Base-by-base conservation (phyloP, 92 coral and sea anemone genomes). In the Epizoanthus scotinus region DNA sequence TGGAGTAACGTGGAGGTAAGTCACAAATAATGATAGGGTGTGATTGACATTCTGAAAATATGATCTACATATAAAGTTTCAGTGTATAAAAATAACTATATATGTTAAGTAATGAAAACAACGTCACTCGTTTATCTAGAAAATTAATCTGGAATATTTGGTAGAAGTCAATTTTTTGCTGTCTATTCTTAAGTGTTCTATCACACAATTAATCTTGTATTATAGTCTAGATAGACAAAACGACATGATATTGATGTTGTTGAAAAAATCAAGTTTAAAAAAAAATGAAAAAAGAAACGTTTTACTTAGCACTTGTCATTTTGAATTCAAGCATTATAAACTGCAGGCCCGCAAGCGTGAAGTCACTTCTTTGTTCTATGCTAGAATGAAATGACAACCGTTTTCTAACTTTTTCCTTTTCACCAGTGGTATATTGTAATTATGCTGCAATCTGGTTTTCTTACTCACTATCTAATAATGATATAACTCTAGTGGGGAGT, bases 1-100 rank as follows among this genome's bases (percentile, higher is more conserved):
- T 25, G 86, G 70, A 42, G 86, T 78, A 24, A 82, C 90, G 3
- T 38, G 77, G 44, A 66, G 74, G 87, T 83, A 75, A 54, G 78
- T 58, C 29, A 26, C 0, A 8, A 13, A 20, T 15, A 13, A 20
- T 22, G 38, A 13, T 21, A 17, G 18, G 53, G 2, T 60, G 18
- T 77, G 38, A 1, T 19, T 27, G 20, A 3, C 9, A 36, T 19
- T 2, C 3, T 62, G 21, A 62, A 10, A 25, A 18, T 24, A 34
- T 22, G 9, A 6, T 20, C 31, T 10, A 61, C 14, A 27, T 60
- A 20, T 60, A 20, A 6, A 60, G 7, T 15, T 25, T 60, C 60
- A 17, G 22, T n/a, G 22, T 53, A 56, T 18, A 17, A 13, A 56
- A 15, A n/a, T 12, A 56, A 56, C 5, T 15, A 18, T 13, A 1